Evolutionary conservation across 2,888 invertebrate genomes (phyloP).

Genomic region (Macaria notata): DNA sequence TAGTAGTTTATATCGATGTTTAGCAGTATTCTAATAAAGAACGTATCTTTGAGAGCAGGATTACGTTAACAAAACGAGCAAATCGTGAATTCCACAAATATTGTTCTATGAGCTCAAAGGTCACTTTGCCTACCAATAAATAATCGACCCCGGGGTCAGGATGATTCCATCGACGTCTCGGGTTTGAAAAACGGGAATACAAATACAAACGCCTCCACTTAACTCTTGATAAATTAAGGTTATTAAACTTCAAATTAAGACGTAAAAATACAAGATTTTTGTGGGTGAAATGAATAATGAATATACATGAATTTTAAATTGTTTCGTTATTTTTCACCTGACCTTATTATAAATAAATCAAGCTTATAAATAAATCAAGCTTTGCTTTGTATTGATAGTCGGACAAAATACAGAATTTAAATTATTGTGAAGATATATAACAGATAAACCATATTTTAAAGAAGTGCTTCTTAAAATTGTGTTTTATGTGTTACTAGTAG

Average conservation of each 20-base stretch:
- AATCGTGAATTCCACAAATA: constrained; percentile 40
- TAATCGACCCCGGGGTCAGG: constrained; percentile 55
- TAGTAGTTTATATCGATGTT: too few relatives aligned
- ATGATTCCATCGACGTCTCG: constrained; percentile 45
- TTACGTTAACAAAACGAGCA: constrained; percentile 33
- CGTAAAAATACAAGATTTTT: constrained; percentile 16
- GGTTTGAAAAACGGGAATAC: constrained; percentile 48
- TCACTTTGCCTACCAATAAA: constrained; percentile 46
- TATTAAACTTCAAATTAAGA: constrained; percentile 22
- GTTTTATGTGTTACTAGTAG: too few relatives aligned
- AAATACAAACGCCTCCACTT: constrained; percentile 28
- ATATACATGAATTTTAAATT: constrained; percentile 8
- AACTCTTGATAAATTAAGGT: constrained; percentile 35
- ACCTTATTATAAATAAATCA: constrained; percentile 4
- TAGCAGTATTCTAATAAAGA: too few relatives aligned
- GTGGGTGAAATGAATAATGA: constrained; percentile 8
- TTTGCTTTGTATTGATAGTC: too few relatives aligned
- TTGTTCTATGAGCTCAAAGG: constrained; percentile 41
- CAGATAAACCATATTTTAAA: too few relatives aligned
- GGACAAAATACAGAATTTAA: too few relatives aligned
- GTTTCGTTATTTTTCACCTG: constrained; percentile 13
- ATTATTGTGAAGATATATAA: too few relatives aligned
- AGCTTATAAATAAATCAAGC: constrained; percentile 2
- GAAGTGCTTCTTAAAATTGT: too few relatives aligned
- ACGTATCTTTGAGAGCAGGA: constrained; percentile 11